Evolutionary conservation across 1,140 invertebrate genomes (phyloP), one percentile per base, ranked within the genome.

Genomic region (Lucilia cuprina): DNA sequence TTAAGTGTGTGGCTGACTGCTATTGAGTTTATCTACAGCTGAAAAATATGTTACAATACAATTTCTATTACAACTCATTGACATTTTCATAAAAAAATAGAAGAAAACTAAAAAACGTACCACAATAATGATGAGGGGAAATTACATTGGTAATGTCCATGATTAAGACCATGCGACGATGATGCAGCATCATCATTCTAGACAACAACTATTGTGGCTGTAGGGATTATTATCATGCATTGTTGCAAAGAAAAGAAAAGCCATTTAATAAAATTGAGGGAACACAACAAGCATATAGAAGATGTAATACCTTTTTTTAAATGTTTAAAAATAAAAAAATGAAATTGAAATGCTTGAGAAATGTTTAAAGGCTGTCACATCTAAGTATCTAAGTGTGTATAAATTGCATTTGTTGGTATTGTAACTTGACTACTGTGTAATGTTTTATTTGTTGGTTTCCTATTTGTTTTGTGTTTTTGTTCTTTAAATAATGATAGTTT

Each of bases 271-370:
- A 70, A 70, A 70, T 70, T 70, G 65, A 17, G 0, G 65, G 21
- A 60, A 60, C 8, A 14, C 14, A 41, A 41, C 41, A 41, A 55
- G 50, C 50, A 41, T 5, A 41, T 41, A 41, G 41, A 41, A 8
- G 41, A 30, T 41, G 41, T 41, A 41, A 5, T 41, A 10, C 10
- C 10, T 41, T 41, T 41, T 41, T 41, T 41, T 13, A 49, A 50
- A 19, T 50, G 41, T 35, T n/a, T 65, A 30, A 30, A 30, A 30
- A 30, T 30, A 30, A 70, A 70, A 70, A 80, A 49, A 50, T 49
- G n/a, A 49, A 25, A 49, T 49, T 80, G 77, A 80, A 50, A 80
- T 80, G 41, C 21, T 80, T 50, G 41, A 21, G 77, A 50, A 49
- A 49, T 21, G n/a, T 49, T 50, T 49, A 49, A 47, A 49, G 41